Evolutionary conservation across 2,888 invertebrate genomes (phyloP), one percentile per base, ranked within the genome.

Genomic region (Sesia apiformis): DNA sequence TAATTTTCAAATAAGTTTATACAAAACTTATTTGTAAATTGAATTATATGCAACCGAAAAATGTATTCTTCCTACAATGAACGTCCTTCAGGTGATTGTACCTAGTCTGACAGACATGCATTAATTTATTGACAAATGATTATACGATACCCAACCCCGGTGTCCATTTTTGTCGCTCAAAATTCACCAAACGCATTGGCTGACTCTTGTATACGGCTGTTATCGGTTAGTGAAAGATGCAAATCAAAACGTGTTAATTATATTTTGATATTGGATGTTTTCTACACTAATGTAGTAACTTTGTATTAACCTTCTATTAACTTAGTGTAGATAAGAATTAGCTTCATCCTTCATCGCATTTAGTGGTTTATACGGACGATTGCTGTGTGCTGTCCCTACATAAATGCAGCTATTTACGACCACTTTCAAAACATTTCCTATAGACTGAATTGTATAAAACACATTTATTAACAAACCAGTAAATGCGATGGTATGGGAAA

Each of bases 211-310:
- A 89, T 89, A 89, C 89, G 89, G 85, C 89, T 88, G 87, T 84
- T 72, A 84, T 85, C 81, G 89, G 89, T 89, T 89, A 89, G 89
- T 89, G 89, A 89, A 83, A 81, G 75, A 78, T 72, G 74, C 82
- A 83, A 84, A 84, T 81, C 73, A 76, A 73, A 79, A 79, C 75
- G 75, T 83, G 85, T 87, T 85, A 83, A 84, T 85, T 85, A 88
- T 88, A 88, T 89, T 89, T 89, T 89, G 88, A 89, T 89, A 89
- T 78, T 88, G 83, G 84, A 86, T 79, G 81, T 89, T 88, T 89
- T 89, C 84, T 88, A 89, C 83, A 87, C 76, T 81, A 79, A 76
- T 65, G 82, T 83, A 81, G 85, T 82, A 54, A 77, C 68, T 74
- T 72, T 66, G 70, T 74, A 79, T 78, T 78, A 79, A 81, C 75